Base-by-base conservation (phyloP, 2,797 vertebrate species). In the Meda fulgida region DNA sequence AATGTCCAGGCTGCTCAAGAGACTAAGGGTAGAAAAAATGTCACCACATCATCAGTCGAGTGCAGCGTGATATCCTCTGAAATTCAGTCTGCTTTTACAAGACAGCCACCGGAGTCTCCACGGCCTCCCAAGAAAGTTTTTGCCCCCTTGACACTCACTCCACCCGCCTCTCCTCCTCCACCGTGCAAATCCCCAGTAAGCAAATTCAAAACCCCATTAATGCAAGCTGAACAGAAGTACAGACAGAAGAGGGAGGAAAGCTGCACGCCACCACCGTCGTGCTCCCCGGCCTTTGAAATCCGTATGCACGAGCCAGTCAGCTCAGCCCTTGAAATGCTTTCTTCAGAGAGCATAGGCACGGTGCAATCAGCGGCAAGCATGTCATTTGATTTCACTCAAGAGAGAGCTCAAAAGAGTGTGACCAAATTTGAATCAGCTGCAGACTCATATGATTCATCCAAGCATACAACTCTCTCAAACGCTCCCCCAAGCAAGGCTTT, bases 181-280 rank as follows among this genome's bases (percentile, higher is more conserved):
- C 40, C 93, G 21, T 88, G 81, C 83, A 97, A 96, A 91, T 92
- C 93, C 43, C 93, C 94, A 13, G 83, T 89, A 69, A 95, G 94
- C 90, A 97, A 95, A 95, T 98, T 97, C 90, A 96, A 94, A 92
- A 98, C 97, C 19, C 95, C 96, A n/a, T 93, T 98, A 92, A 98
- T 99, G 92, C 95, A 97, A 89, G 96, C 97, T 60, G 97, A 98
- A 91, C 96, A 96, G 92, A 97, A 96, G 88, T 97, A 93, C 83
- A 92, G 95, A 65, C 95, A 95, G 78, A 91, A 96, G 81, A 95
- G 31, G 84, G 95, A 96, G 70, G 95, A 95, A 79, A 93, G 89
- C 73, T 89, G 95, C 95, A 83, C 92, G 90, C 10, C 93, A 90
- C 75, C 91, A 69, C 78, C 65, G 88, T 67, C 89, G 83, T 73